These are phyloP conservation scores for Hippopotamyrus pictus DNA, from an alignment of 2,797 vertebrate species.

Conservation along the genomic window DNA sequence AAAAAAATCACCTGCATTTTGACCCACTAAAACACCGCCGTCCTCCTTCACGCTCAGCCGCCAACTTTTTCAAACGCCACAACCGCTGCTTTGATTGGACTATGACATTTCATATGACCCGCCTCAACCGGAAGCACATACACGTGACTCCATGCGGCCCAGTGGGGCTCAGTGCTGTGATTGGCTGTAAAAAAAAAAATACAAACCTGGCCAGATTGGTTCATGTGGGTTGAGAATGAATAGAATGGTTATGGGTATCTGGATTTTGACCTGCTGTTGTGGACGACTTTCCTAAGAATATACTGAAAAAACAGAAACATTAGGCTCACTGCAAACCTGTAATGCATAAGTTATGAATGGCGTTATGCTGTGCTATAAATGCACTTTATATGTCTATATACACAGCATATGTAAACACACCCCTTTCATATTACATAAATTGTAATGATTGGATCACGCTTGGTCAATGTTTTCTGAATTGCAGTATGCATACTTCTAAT, in stretches of 20 bases:
- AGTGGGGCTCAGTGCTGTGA: neutral
- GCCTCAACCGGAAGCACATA: neutral
- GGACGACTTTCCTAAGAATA: neutral
- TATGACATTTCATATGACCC: neutral
- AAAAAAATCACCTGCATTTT: slow-evolving; percentile 3
- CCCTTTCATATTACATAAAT: neutral
- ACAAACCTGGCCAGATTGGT: neutral
- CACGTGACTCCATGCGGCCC: neutral
- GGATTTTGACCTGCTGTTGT: neutral
- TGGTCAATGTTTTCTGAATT: neutral
- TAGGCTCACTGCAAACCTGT: neutral
- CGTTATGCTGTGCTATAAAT: neutral
- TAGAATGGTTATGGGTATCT: neutral
- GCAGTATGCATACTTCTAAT: neutral
- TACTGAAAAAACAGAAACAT: neutral
- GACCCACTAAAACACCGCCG: neutral
- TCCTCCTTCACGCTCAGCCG: neutral
- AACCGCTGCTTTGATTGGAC: neutral
- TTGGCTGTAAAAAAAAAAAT: neutral
- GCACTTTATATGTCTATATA: neutral
- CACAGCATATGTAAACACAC: neutral
- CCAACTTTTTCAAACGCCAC: neutral
- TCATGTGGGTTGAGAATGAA: neutral
- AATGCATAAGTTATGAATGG: neutral
- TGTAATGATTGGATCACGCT: neutral